A percentile compares a stretch with the other conserved stretches of the same genome.
These are phyloP conservation scores for Zaprionus inermis DNA, from an alignment of 1,140 invertebrate genomes.

Conservation along the genomic window DNA sequence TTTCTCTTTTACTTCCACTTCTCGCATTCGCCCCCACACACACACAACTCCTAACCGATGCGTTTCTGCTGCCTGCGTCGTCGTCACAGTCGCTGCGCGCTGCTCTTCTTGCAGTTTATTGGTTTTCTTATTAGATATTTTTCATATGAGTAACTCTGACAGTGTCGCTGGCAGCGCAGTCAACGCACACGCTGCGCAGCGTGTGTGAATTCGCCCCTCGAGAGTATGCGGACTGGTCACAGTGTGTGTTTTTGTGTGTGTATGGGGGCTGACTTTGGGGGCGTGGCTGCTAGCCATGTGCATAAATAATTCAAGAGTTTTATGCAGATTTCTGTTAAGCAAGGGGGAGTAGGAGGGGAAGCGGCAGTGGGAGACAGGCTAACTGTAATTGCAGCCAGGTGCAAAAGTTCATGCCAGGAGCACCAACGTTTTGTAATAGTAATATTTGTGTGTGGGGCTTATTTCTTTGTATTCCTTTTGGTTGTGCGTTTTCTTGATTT, in stretches of 20 bases:
- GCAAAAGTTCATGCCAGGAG: constrained; percentile 40
- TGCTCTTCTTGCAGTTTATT: constrained; percentile 56
- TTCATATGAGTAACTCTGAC: constrained; percentile 50
- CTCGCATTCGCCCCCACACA: constrained; percentile 67
- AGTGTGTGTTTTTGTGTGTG: constrained; percentile 25
- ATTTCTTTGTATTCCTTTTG: neutral
- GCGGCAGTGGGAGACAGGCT: neutral
- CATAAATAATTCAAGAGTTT: constrained; percentile 44
- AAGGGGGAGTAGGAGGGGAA: neutral
- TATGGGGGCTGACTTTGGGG: constrained; percentile 30
- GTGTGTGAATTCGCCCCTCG: constrained; percentile 15
- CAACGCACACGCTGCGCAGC: neutral
- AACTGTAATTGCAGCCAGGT: constrained; percentile 22
- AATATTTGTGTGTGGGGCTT: neutral
- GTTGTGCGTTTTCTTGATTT: neutral
- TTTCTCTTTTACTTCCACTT: constrained; percentile 69
- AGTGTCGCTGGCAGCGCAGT: constrained; percentile 37
- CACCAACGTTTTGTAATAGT: neutral
- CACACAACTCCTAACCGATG: constrained; percentile 4
- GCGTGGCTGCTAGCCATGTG: constrained; percentile 45
- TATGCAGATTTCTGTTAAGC: constrained; percentile 23
- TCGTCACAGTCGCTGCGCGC: constrained; percentile 1
- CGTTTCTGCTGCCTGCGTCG: neutral
- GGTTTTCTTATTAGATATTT: constrained; percentile 74
- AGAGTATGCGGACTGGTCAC: neutral